phyloP scores from a whole-genome alignment of 2,888 invertebrate genomes.

The Drosophila cyrtoloma region DNA sequence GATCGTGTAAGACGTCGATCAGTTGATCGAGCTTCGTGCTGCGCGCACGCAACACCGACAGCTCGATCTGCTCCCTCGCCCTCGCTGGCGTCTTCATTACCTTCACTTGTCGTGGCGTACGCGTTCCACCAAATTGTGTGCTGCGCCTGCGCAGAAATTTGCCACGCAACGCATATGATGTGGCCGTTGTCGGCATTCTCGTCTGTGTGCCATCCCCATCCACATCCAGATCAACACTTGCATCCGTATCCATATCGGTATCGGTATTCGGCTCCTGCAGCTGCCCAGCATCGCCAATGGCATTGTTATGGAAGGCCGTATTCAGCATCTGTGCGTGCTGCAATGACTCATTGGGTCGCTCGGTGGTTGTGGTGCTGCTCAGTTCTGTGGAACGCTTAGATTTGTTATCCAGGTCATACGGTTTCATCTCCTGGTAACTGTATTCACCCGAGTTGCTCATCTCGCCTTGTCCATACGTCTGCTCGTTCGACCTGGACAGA shows the following conservation, averaged over 20 bases:
- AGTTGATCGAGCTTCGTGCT: slow-evolving; percentile 74
- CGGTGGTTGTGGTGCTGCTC: slow-evolving; percentile 21
- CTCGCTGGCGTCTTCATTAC: slow-evolving; percentile 12
- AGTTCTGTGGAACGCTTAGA: slow-evolving; percentile 48
- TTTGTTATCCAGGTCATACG: slow-evolving; percentile 50
- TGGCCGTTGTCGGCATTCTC: not conserved
- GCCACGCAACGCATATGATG: slow-evolving; percentile 75
- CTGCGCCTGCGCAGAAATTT: slow-evolving; percentile 70
- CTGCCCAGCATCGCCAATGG: not conserved
- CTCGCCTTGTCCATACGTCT: slow-evolving; percentile 51
- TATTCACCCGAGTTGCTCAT: slow-evolving; percentile 33
- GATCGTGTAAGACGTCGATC: slow-evolving; percentile 74
- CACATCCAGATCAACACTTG: not conserved
- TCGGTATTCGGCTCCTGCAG: not conserved
- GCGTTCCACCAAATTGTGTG: slow-evolving; percentile 29
- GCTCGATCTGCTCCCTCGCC: slow-evolving; percentile 3
- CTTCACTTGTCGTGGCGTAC: slow-evolving; percentile 55
- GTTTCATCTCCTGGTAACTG: slow-evolving; percentile 52
- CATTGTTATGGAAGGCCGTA: slow-evolving; percentile 25
- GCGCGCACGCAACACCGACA: slow-evolving; percentile 32
- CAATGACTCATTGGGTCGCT: slow-evolving; percentile 8
- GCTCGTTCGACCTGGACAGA: slow-evolving; percentile 62
- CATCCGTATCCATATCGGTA: slow-evolving; percentile 22
- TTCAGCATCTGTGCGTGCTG: slow-evolving; percentile 37
- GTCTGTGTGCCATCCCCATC: slow-evolving; percentile 1